Conservation (phyloP, 2,797 vertebrate species). For the Syndactyla subalaris region DNA sequence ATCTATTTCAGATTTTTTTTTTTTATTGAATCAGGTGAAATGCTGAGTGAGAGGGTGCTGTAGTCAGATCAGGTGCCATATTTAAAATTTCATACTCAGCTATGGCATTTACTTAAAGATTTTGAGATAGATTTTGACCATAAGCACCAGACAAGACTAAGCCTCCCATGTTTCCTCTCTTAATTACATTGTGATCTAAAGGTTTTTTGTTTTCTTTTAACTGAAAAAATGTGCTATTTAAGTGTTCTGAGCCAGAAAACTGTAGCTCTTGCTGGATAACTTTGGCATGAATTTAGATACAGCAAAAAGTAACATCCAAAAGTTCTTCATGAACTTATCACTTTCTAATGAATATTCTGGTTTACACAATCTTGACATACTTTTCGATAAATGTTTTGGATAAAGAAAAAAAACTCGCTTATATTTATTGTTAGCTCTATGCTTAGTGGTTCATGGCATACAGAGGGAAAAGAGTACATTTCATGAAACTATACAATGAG, state of each 20-base stretch:
- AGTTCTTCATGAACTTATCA: background rate
- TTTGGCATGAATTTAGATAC: background rate
- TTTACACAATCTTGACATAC: background rate
- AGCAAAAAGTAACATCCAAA: background rate
- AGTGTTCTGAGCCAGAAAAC: background rate
- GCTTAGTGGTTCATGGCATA: accelerated
- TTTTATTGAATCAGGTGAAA: background rate
- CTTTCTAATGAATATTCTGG: background rate
- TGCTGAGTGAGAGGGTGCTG: background rate
- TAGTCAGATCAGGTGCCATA: background rate
- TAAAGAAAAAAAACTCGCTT: background rate
- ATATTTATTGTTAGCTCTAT: background rate
- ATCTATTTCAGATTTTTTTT: background rate
- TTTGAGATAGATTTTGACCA: background rate
- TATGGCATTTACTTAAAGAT: background rate
- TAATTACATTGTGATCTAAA: background rate
- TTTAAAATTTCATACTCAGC: background rate
- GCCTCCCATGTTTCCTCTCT: background rate
- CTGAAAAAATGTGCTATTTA: background rate
- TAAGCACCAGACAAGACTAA: background rate
- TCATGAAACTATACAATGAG: background rate
- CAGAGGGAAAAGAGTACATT: background rate
- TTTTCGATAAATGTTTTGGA: background rate
- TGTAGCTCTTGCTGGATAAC: background rate
- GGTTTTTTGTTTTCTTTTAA: background rate